Percentiles rank a stretch among this genome's conserved stretches.
Conservation (phyloP, 2,888 invertebrate species). For the Ormyrus labotus region DNA sequence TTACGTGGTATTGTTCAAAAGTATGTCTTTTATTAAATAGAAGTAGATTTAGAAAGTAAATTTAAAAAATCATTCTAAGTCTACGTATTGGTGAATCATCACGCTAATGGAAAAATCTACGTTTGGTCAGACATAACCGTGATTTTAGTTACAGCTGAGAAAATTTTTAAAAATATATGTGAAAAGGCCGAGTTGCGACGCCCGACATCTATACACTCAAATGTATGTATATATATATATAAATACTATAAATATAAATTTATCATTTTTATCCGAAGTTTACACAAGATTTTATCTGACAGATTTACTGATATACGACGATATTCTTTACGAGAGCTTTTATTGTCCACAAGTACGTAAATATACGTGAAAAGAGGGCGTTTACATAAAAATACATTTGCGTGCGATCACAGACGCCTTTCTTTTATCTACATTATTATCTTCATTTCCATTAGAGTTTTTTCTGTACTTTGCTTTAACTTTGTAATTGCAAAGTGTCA, state of each 20-base stretch:
- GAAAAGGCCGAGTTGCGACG: constrained; percentile 17
- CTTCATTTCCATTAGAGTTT: too few species aligned
- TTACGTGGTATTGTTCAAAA: too few species aligned
- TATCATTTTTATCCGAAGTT: constrained; percentile 57
- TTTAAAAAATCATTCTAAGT: too few species aligned
- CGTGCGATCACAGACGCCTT: constrained; percentile 24
- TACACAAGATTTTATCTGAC: constrained; percentile 65
- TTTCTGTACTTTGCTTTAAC: too few species aligned
- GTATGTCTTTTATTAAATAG: too few species aligned
- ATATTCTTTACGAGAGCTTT: constrained; percentile 63
- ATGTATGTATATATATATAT: constrained; percentile 28
- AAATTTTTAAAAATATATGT: too few species aligned
- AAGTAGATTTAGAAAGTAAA: too few species aligned
- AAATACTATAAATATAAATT: constrained; percentile 41
- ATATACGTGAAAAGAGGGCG: not conserved
- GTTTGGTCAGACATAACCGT: too few species aligned
- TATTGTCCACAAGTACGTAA: constrained; percentile 53
- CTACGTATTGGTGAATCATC: too few species aligned
- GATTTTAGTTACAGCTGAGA: too few species aligned
- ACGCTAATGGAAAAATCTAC: too few species aligned
- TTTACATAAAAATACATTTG: constrained; percentile 4
- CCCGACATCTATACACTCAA: not conserved
- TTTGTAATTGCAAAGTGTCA: too few species aligned
- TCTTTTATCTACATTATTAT: not conserved
- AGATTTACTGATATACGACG: constrained; percentile 59